Evolutionary conservation across 2,888 invertebrate genomes (phyloP), one percentile per base, ranked within the genome.

Genomic region (Nasonovia ribisnigri): DNA sequence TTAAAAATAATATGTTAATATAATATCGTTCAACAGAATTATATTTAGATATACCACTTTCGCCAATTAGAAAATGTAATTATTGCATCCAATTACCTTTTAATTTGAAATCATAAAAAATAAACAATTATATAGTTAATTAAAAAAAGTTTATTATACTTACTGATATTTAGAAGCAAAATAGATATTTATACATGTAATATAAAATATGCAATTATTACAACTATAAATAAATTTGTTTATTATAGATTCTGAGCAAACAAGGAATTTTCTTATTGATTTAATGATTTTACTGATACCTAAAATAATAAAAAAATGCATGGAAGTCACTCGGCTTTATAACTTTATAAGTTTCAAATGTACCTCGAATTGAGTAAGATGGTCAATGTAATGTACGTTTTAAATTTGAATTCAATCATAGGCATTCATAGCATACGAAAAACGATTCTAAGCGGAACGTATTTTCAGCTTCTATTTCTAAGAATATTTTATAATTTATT

Each of bases 1-100:
- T 91, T 86, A 87, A 87, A 86, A 87, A 36, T 87, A 87, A 36
- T 60, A 87, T 48, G 6, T 36, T 67, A 67, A 67, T 87, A 48
- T 67, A 36, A 36, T 36, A 77, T 77, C 1, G 24, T 90, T 48
- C 42, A 90, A 90, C 20, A 46, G 46, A 90, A 91, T 24, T 84
- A 16, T 90, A 90, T 48, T 24, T 36, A 46, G n/a, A 36, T 67
- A 88, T 8, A n/a, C 48, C 10, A 92, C 87, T 60, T 87, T 87
- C 86, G 5, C 86, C 67, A 92, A 67, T 87, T 87, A 87, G 42
- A 26, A 29, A 6, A 29, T 89, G 43, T 57, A 89, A 42, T 48
- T 46, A 87, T 87, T 87, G 43, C 29, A 54, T 57, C 29, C 29
- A 90, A 77, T 48, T 84, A 54, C 16, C 29, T 84, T 84, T 91